Base-by-base conservation (phyloP, 2,797 vertebrate genomes). In the Esox lucius region DNA sequence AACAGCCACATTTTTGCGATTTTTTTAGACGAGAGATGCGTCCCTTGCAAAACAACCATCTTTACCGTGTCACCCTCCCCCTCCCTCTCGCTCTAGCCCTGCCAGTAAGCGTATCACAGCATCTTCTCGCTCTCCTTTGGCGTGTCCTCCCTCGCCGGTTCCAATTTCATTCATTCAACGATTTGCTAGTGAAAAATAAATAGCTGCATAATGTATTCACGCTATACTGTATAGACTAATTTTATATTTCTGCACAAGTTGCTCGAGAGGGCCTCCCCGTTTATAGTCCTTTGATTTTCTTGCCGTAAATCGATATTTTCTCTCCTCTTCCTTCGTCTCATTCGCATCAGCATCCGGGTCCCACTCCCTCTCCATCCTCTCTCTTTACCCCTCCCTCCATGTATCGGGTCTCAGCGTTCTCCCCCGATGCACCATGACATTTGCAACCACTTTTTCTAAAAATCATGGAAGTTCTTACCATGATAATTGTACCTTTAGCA, bases 21-120 rank as follows among this genome's bases (percentile, higher is more conserved):
- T 84, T 83, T 72, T 86, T 70, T 79, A 79, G 73, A 79, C 87
- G 84, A 86, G 84, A 83, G 74, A 84, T 77, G 69, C 26, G 81
- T 69, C 82, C 81, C 81, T 46, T 80, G 84, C 83, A 80, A 83
- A 86, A 87, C 87, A 87, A 87, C 80, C 92, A 91, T 91, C 87
- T 89, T 83, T 81, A 82, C 78, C 80, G 86, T 81, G 79, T 87
- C 86, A 80, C 87, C 81, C 82, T 70, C 78, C 70, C 68, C 81
- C 82, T 70, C 78, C 70, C 68, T 26, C 53, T 71, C 46, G 3
- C 78, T 46, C 73, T 39, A 46, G 49, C 93, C 83, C 95, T 84
- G 93, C 93, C 79, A 94, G 94, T 90, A 65, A 90, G 94, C 89
- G 92, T 92, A 78, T 95, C 95, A 85, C 91, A 95, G 91, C 95